A percentile compares a stretch with the other conserved stretches of the same genome.
phyloP scores from a whole-genome alignment of 2,888 invertebrate genomes.

The Cylindroiulus punctatus region DNA sequence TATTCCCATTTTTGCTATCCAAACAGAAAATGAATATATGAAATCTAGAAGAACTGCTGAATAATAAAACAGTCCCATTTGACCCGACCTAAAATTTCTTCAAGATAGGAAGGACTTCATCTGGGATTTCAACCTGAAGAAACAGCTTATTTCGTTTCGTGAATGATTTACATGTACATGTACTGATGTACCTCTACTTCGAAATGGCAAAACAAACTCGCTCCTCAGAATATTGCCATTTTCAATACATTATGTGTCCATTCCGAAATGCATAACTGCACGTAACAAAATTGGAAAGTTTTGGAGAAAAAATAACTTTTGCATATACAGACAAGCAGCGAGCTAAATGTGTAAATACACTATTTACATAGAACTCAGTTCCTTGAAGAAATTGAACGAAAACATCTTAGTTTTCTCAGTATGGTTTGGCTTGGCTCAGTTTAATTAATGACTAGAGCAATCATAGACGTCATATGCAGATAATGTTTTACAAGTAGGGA shows the following conservation, averaged over 20 bases:
- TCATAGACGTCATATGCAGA: too few species aligned
- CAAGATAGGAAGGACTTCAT: background rate
- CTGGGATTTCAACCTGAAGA: slow-evolving; percentile 3
- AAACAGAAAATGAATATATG: slow-evolving; percentile 6
- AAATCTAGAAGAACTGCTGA: background rate
- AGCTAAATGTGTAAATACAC: too few species aligned
- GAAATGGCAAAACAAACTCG: background rate
- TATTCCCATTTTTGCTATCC: background rate
- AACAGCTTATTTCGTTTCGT: slow-evolving; percentile 21
- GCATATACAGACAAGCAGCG: background rate
- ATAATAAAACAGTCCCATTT: slow-evolving; percentile 31
- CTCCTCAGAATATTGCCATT: background rate
- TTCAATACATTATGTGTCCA: slow-evolving; percentile 4
- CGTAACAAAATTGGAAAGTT: background rate
- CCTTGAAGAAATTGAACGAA: background rate
- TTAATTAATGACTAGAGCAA: background rate
- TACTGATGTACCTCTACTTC: background rate
- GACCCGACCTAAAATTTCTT: slow-evolving; percentile 6
- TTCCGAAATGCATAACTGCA: background rate
- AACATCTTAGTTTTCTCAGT: background rate
- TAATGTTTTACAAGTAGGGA: background rate
- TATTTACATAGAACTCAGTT: too few species aligned
- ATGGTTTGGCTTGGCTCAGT: background rate
- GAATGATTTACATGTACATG: slow-evolving; percentile 14
- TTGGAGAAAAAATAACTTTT: background rate